These are phyloP conservation scores for Xenopus tropicalis DNA, from an alignment of 2,113 vertebrate genomes.

Conservation along the genomic window DNA sequence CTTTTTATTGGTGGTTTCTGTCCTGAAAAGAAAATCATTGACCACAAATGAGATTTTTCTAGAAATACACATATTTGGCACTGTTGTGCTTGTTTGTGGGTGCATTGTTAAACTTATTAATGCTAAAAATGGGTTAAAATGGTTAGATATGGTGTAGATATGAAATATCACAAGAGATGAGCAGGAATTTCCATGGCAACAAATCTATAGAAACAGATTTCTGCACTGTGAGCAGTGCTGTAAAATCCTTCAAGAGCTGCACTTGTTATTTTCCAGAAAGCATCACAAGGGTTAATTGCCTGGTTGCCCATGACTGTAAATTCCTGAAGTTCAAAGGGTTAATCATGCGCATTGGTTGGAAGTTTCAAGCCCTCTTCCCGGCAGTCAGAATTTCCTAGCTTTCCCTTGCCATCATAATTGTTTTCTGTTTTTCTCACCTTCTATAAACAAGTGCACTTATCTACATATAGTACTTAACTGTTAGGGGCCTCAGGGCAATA, in stretches of 20 bases:
- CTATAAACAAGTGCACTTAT: not conserved
- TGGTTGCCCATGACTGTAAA: no score
- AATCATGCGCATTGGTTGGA: not conserved
- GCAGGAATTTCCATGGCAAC: constrained; percentile 41
- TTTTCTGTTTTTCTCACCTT: not conserved
- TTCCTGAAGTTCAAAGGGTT: not conserved
- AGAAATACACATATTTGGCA: no score
- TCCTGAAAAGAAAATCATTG: no score
- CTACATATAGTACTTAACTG: not conserved
- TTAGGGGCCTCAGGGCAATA: not conserved
- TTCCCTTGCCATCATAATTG: not conserved
- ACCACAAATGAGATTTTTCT: no score
- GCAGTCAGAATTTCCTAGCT: not conserved
- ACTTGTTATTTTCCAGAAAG: constrained; percentile 6
- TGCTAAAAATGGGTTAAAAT: constrained; percentile 19
- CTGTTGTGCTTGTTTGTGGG: not conserved
- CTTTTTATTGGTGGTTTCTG: not conserved
- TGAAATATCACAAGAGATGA: constrained; percentile 39
- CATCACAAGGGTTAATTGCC: not conserved
- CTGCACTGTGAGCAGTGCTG: not conserved
- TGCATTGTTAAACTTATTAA: not conserved
- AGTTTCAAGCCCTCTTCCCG: not conserved
- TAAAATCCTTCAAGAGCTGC: not conserved
- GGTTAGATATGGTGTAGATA: constrained; percentile 24
- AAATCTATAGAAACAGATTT: constrained; percentile 31